Evolutionary conservation across 1,140 invertebrate genomes (phyloP).

Genomic region (Heliothis virescens): DNA sequence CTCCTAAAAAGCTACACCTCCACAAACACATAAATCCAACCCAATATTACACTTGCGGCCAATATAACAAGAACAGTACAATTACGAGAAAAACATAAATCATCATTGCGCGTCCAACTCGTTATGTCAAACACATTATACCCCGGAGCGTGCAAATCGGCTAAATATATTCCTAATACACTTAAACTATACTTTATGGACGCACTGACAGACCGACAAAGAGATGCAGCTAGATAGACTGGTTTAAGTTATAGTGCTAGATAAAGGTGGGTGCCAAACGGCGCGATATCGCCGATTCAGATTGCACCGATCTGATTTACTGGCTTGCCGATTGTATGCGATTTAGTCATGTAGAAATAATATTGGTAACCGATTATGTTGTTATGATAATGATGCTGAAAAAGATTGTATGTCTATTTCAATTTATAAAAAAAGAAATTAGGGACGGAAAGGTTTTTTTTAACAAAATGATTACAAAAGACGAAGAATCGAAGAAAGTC

Average conservation of each 20-base stretch:
- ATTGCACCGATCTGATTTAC: neutral
- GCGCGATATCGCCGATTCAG: neutral
- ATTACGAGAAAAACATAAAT: constrained; percentile 37
- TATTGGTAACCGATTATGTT: neutral
- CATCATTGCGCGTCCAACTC: constrained; percentile 27
- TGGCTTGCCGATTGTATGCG: neutral
- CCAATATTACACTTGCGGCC: neutral
- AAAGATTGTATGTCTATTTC: too few species aligned
- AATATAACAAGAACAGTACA: constrained; percentile 5
- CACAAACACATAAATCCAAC: neutral
- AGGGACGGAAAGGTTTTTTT: too few species aligned
- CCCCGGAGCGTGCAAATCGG: constrained; percentile 54
- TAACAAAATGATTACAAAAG: too few species aligned
- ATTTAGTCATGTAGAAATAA: constrained; percentile 1
- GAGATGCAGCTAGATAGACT: constrained; percentile 34
- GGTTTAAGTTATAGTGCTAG: constrained; percentile 16
- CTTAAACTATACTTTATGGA: constrained; percentile 31
- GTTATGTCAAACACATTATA: constrained; percentile 46
- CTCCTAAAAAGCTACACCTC: neutral
- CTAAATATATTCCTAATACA: constrained; percentile 55
- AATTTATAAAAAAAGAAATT: too few species aligned
- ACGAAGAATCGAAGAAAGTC: too few species aligned
- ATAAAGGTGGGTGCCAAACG: constrained; percentile 30
- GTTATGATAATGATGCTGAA: neutral
- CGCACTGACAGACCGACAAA: constrained; percentile 44